These are phyloP conservation scores for Molossus molossus DNA, from an alignment of 2,797 vertebrate species.

Conservation along the genomic window DNA sequence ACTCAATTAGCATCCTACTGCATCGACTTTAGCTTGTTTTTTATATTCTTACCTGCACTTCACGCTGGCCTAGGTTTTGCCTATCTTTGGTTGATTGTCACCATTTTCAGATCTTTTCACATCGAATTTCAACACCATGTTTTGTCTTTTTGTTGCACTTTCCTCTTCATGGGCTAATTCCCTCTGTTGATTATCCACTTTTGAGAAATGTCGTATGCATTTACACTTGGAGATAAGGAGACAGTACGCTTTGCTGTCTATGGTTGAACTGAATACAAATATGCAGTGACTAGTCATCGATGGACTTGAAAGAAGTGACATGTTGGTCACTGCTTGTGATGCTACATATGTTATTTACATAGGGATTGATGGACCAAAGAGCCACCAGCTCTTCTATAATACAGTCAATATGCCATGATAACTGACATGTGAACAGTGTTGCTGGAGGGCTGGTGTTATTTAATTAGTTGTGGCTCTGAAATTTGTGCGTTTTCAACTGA, in stretches of 20 bases:
- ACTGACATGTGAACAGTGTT: constrained; percentile 22
- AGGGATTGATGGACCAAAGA: neutral
- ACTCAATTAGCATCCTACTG: neutral
- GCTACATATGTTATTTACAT: neutral
- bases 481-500: constrained; percentile 6
- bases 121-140: neutral
- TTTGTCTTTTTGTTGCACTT: neutral
- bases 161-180: neutral
- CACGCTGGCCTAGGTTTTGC: neutral
- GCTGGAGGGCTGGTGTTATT: neutral
- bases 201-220: neutral
- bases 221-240: neutral
- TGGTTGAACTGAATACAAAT: neutral
- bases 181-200: neutral
- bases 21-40: neutral
- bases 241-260: neutral
- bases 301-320: neutral
- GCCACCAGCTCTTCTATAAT: neutral
- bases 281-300: neutral
- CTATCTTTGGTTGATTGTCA: neutral
- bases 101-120: neutral
- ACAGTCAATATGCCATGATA: neutral
- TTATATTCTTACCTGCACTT: neutral
- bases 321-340: neutral
- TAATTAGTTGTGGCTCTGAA: constrained; percentile 9